Evolutionary conservation across 2,888 invertebrate species (phyloP).

Genomic region (Saturnia japonica): DNA sequence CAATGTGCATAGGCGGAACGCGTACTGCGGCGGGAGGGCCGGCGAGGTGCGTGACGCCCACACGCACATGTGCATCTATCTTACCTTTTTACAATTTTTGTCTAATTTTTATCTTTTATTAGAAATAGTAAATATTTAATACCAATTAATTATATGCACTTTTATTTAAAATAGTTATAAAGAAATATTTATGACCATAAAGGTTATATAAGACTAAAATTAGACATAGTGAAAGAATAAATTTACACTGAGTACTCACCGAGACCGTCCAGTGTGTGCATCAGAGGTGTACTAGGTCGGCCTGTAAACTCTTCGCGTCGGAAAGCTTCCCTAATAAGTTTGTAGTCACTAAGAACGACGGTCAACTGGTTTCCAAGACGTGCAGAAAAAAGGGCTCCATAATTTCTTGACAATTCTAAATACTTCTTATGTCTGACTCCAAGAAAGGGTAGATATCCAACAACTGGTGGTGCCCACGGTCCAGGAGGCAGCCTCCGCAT

Average conservation of each 20-base stretch:
- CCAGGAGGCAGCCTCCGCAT: constrained; percentile 88
- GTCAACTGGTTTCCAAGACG: constrained; percentile 91
- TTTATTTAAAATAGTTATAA: constrained; percentile 11
- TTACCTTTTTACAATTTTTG: constrained; percentile 15
- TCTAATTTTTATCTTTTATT: constrained; percentile 16
- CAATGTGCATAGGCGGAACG: constrained; percentile 60
- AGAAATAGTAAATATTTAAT: constrained; percentile 10
- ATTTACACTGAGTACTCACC: constrained; percentile 84
- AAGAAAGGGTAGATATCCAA: constrained; percentile 92
- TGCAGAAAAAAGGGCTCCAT: constrained; percentile 91
- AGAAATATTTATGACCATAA: background rate
- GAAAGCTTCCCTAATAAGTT: constrained; percentile 92
- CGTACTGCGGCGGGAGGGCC: constrained; percentile 49
- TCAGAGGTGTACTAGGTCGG: constrained; percentile 92
- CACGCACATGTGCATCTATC: constrained; percentile 49
- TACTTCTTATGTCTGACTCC: constrained; percentile 90
- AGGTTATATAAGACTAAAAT: background rate
- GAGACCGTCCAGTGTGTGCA: constrained; percentile 92
- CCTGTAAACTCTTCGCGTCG: constrained; percentile 93
- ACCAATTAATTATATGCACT: constrained; percentile 8
- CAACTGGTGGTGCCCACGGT: constrained; percentile 92
- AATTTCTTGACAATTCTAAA: constrained; percentile 87
- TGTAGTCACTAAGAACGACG: constrained; percentile 93
- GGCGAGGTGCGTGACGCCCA: constrained; percentile 51
- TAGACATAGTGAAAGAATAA: background rate